Conservation (phyloP, 1,140 invertebrate species). For the Eumaeus atala region DNA sequence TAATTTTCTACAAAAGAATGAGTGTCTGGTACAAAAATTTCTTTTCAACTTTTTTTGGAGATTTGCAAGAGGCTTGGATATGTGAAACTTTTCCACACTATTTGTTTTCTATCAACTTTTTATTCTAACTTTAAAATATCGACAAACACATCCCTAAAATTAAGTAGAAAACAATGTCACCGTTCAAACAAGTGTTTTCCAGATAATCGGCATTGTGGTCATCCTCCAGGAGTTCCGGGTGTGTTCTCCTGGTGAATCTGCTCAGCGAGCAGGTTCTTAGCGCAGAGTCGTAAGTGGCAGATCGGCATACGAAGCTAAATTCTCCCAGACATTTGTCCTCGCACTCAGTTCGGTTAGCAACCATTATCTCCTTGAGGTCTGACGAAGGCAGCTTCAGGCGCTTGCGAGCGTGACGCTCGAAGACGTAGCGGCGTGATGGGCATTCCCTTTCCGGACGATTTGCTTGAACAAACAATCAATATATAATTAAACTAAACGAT, state of each 20-base stretch:
- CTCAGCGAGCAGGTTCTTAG: conserved; percentile 86
- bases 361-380: conserved; percentile 86
- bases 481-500: no score
- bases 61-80: no score
- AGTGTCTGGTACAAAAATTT: no score
- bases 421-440: conserved; percentile 88
- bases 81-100: no score
- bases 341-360: conserved; percentile 89
- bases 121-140: no score
- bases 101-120: no score
- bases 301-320: conserved; percentile 90
- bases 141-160: no score
- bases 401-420: conserved; percentile 89
- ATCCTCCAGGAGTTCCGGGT: conserved; percentile 87
- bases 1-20: no score
- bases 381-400: conserved; percentile 84
- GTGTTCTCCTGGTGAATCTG: conserved; percentile 86
- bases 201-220: conserved; percentile 92
- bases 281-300: conserved; percentile 86
- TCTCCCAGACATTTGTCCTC: conserved; percentile 93
- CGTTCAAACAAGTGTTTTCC: conserved; percentile 92
- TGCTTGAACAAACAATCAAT: conserved; percentile 71
- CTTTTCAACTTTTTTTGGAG: no score
- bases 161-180: conserved; percentile 75
- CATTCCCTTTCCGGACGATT: conserved; percentile 90